Evolutionary conservation across 2,888 invertebrate genomes (phyloP), one percentile per base, ranked within the genome.

Genomic region (Candidula unifasciata): DNA sequence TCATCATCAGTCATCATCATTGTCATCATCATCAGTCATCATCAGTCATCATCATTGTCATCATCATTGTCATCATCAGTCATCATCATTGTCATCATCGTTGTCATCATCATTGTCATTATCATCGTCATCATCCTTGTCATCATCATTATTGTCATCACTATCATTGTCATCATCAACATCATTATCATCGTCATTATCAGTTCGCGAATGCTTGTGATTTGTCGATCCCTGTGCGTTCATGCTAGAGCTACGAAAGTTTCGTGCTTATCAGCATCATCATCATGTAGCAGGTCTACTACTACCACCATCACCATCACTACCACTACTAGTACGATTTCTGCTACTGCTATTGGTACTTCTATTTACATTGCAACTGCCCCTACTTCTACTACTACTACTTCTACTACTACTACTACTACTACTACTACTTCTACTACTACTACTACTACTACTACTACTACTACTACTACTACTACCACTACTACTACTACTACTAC

Each of bases 381-480:
- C 37, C 44, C 76, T 76, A 52, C 37, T 76, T 37, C 76, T 44
- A 52, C 76, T 44, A 76, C 76, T 44, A 76, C 44, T 24, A 76
- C 76, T 76, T 37, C 76, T 76, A 76, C 76, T 76, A 76, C 37
- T 76, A 76, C 76, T 76, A 76, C 76, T 76, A 76, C 44, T 37
- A 76, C 76, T 76, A 76, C 76, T 76, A 76, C 76, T 76, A 76
- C 76, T 37, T 8, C 76, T 37, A 76, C 76, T 76, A 76, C 76
- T 37, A 76, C 76, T 76, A 76, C 76, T 76, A 76, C 76, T 37
- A 76, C 76, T 76, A 76, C 76, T 76, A 76, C 76, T 76, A 76
- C 76, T 76, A 76, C 37, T 76, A 76, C 76, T 76, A 76, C 76
- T 76, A 76, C 76, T 76, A 76, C 76, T 37, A 76, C 71, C 35